These are phyloP conservation scores for Lycia hirtaria DNA, from an alignment of 2,888 invertebrate species.

Conservation along the genomic window DNA sequence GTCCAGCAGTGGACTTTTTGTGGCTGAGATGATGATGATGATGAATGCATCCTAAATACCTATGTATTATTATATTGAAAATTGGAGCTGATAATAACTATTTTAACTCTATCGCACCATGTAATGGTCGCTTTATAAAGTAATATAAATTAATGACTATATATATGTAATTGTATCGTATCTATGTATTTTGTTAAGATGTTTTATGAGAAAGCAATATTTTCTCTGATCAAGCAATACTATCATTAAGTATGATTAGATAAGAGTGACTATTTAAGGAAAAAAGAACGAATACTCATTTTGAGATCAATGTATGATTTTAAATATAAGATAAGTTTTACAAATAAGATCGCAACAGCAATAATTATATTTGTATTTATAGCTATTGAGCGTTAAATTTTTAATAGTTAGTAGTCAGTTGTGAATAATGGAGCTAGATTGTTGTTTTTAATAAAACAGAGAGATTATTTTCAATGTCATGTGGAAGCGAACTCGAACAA, in stretches of 20 bases:
- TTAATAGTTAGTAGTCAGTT: conserved; percentile 80
- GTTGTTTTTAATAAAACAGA: conserved; percentile 77
- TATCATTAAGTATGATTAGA: conserved; percentile 74
- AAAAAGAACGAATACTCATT: conserved; percentile 79
- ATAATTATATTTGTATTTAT: conserved; percentile 84
- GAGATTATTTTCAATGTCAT: conserved; percentile 64
- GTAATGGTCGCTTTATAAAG: conserved; percentile 72
- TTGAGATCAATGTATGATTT: conserved; percentile 81
- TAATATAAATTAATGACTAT: conserved; percentile 28
- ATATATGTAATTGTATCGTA: conserved; percentile 34
- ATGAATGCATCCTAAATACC: no score
- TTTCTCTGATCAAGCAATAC: conserved; percentile 84
- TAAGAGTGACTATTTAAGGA: conserved; percentile 73
- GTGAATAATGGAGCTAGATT: conserved; percentile 79
- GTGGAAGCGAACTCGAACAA: conserved; percentile 54
- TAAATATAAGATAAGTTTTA: conserved; percentile 55
- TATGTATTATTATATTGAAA: conserved; percentile 1
- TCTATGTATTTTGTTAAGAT: conserved; percentile 70
- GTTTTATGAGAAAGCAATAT: conserved; percentile 70
- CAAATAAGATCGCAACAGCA: conserved; percentile 77
- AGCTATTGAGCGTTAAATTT: conserved; percentile 84
- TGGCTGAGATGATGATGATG: no score
- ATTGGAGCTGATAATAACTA: conserved; percentile 39
- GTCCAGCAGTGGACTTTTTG: no score
- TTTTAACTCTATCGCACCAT: conserved; percentile 59